A percentile compares a stretch with the other conserved stretches of the same genome.
phyloP scores from a whole-genome alignment of 1,140 invertebrate species.

The Rhopalosiphum padi region DNA sequence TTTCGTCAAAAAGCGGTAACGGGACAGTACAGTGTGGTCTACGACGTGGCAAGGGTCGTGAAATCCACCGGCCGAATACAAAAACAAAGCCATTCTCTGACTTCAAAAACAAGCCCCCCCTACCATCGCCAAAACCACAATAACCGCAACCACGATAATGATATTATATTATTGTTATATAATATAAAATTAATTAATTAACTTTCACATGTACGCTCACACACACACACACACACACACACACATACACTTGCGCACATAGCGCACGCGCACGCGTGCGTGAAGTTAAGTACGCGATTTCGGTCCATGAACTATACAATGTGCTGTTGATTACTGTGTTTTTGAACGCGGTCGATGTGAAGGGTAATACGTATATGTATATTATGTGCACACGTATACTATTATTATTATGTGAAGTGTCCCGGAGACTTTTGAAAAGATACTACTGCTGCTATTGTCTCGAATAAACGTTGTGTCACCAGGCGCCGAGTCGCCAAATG shows the following conservation, averaged over 20 bases:
- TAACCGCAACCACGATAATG: not conserved
- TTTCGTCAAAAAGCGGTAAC: not conserved
- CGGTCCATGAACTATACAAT: not conserved
- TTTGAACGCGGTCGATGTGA: slow-evolving; percentile 8
- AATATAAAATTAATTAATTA: slow-evolving; percentile 5
- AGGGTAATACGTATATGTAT: not conserved
- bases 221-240: not conserved
- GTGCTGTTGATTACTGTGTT: not conserved
- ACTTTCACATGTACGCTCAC: not conserved
- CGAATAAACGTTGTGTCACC: slow-evolving; percentile 16
- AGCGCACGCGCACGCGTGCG: not conserved
- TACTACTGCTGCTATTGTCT: not conserved
- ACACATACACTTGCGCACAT: not conserved
- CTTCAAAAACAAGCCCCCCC: not conserved
- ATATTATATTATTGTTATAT: slow-evolving; percentile 7
- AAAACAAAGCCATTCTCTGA: not conserved
- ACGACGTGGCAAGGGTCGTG: not conserved
- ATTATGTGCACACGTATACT: not conserved
- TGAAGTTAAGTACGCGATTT: not conserved
- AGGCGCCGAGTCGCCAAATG: not conserved
- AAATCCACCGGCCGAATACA: not conserved
- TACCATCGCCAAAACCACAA: not conserved
- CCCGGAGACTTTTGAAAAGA: not conserved
- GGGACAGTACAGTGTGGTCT: not conserved
- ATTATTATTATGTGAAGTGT: not conserved